phyloP scores from a whole-genome alignment of 1,140 invertebrate genomes.

The Drosophila elegans region DNA sequence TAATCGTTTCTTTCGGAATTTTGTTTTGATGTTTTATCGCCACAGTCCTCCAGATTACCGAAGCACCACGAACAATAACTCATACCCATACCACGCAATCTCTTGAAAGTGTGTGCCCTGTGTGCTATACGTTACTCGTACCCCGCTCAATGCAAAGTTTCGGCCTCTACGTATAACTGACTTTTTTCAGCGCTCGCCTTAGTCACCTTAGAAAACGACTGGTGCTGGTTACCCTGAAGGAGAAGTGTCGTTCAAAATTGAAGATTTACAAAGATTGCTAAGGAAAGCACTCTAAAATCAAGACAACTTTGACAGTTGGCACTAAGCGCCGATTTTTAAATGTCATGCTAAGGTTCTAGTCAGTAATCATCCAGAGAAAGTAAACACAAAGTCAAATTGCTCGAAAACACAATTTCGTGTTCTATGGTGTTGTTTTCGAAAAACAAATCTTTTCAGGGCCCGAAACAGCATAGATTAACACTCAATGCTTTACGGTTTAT shows the following conservation, averaged over 20 bases:
- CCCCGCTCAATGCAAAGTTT: slow-evolving; percentile 5
- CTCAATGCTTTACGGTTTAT: too few species aligned
- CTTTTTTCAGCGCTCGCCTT: neutral
- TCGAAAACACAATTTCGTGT: too few species aligned
- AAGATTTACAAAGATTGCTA: neutral
- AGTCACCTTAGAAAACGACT: neutral
- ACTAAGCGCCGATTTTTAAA: too few species aligned
- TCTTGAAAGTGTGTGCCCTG: neutral
- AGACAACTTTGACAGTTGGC: too few species aligned
- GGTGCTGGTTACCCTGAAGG: slow-evolving; percentile 1
- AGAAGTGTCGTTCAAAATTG: neutral
- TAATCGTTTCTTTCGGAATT: slow-evolving; percentile 84
- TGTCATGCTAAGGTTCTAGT: too few species aligned
- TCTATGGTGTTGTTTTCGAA: too few species aligned
- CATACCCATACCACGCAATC: slow-evolving; percentile 18
- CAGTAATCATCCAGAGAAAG: too few species aligned
- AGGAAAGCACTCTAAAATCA: neutral
- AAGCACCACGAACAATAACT: slow-evolving; percentile 43
- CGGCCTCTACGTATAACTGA: slow-evolving; percentile 1
- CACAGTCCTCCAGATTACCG: slow-evolving; percentile 61
- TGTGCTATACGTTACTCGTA: slow-evolving; percentile 1
- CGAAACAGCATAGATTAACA: too few species aligned
- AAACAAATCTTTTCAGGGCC: too few species aligned
- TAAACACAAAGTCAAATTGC: too few species aligned
- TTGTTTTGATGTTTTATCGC: slow-evolving; percentile 82